phyloP scores from a whole-genome alignment of 2,797 vertebrate species.

The Serranus cabrilla region DNA sequence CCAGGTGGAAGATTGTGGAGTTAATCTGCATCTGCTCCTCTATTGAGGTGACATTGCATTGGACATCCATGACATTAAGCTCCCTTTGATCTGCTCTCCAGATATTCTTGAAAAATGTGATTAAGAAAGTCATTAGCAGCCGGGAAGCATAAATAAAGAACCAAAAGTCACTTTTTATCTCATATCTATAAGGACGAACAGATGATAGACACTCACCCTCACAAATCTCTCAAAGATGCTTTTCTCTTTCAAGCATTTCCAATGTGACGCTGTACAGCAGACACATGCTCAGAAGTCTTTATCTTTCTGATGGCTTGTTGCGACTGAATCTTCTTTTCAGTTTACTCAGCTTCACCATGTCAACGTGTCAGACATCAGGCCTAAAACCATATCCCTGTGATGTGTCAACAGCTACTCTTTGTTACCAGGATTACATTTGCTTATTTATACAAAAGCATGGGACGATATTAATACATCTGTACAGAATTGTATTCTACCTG shows the following conservation, averaged over 20 bases:
- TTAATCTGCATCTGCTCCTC: slow-evolving; percentile 44
- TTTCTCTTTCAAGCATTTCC: background rate
- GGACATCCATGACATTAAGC: slow-evolving; percentile 26
- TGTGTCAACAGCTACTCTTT: slow-evolving; percentile 40
- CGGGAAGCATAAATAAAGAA: background rate
- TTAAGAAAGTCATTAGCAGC: background rate
- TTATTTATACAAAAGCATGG: slow-evolving; percentile 14
- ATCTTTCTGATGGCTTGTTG: background rate
- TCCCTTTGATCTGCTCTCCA: background rate
- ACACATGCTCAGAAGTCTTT: background rate
- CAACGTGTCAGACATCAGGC: background rate
- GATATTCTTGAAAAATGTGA: background rate
- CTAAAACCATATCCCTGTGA: background rate
- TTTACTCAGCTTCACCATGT: slow-evolving; percentile 16
- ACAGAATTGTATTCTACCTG: slow-evolving; percentile 18
- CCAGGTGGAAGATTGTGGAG: slow-evolving; percentile 43
- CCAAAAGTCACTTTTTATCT: background rate
- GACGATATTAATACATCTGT: background rate
- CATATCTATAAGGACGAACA: background rate
- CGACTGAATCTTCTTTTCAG: background rate
- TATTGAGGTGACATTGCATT: slow-evolving; percentile 46
- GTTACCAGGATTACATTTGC: slow-evolving; percentile 33
- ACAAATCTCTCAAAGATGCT: background rate
- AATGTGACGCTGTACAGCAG: background rate
- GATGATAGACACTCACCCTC: slow-evolving; percentile 2